A percentile compares a stretch with the other conserved stretches of the same genome.
phyloP scores from a whole-genome alignment of 35 echinoderm and acorn worm species.

The Hemicentrotus pulcherrimus region DNA sequence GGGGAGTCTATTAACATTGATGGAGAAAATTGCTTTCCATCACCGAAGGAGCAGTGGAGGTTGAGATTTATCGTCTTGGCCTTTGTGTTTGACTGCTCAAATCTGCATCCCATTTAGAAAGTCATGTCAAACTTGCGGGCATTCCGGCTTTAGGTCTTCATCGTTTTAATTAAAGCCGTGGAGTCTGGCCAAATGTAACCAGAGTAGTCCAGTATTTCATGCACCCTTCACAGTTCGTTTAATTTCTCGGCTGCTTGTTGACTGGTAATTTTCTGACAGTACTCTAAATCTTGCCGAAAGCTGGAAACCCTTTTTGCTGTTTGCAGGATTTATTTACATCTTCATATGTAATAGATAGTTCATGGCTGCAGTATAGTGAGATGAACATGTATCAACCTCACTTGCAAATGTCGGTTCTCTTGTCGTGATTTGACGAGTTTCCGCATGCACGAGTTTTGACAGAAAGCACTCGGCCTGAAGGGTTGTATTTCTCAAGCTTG shows the following conservation, averaged over 20 bases:
- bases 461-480: neutral
- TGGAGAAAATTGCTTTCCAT: neutral
- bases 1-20: neutral
- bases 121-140: neutral
- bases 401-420: neutral
- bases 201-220: neutral
- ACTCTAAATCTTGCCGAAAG: neutral
- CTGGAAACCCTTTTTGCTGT: neutral
- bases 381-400: neutral
- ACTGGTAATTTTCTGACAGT: neutral
- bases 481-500: neutral
- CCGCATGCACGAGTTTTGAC: neutral
- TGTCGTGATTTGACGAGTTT: neutral
- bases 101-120: neutral
- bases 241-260: neutral
- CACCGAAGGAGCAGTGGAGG: neutral
- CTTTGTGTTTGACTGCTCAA: constrained; percentile 10
- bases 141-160: neutral
- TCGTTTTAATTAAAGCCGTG: neutral
- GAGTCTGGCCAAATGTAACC: neutral
- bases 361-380: neutral
- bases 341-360: constrained; percentile 6
- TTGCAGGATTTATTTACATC: neutral
- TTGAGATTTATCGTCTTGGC: constrained; percentile 1
- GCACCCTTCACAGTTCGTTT: neutral